Evolutionary conservation across 2,888 invertebrate species (phyloP).

Genomic region (Resseliella maxima): DNA sequence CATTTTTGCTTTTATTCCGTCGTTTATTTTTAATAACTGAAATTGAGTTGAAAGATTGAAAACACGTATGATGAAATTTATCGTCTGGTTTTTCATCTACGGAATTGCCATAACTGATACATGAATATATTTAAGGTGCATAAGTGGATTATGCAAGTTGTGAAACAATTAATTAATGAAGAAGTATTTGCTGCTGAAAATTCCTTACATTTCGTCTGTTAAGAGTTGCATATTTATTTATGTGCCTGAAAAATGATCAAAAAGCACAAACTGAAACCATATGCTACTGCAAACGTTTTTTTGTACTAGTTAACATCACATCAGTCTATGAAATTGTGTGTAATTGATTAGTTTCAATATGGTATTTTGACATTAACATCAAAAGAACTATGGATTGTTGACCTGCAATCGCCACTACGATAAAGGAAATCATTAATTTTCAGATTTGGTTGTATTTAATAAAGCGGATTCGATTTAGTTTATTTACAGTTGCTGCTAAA

Average conservation of each 20-base stretch:
- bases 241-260: not conserved
- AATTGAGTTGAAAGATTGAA: too few species aligned
- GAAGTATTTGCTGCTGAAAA: not conserved
- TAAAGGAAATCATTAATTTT: conserved; percentile 53
- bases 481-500: too few species aligned
- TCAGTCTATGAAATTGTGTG: conserved; percentile 8
- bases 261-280: not conserved
- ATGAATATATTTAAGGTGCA: too few species aligned
- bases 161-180: not conserved
- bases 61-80: too few species aligned
- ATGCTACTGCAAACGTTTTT: not conserved
- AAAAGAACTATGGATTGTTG: not conserved
- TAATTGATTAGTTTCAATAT: conserved; percentile 37
- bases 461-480: conserved; percentile 7
- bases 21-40: too few species aligned
- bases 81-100: too few species aligned
- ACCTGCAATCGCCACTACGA: not conserved
- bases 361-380: conserved; percentile 8
- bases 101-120: too few species aligned
- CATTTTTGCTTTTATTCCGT: too few species aligned
- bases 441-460: not conserved
- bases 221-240: not conserved
- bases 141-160: too few species aligned
- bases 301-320: not conserved
- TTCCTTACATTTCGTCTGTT: not conserved